These are phyloP conservation scores for Brachystomella parvula DNA, from an alignment of 1,140 invertebrate genomes.

Conservation along the genomic window DNA sequence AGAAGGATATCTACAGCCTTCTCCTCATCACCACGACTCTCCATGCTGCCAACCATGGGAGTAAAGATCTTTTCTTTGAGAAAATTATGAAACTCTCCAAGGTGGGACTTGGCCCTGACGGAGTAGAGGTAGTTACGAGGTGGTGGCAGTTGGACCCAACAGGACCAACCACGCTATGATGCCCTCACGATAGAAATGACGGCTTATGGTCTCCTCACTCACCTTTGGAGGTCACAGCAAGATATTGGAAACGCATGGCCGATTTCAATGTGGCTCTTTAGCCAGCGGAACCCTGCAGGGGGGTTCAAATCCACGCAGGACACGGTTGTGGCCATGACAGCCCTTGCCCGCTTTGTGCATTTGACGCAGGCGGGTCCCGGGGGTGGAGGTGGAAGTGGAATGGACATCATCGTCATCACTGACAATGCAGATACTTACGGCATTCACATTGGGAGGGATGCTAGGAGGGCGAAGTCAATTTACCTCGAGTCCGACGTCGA, in stretches of 20 bases:
- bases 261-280: slow-evolving; percentile 73
- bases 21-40: slow-evolving; percentile 48
- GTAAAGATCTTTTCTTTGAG: slow-evolving; percentile 38
- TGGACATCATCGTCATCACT: not conserved
- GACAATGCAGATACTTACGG: not conserved
- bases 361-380: slow-evolving; percentile 23
- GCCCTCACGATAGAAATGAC: slow-evolving; percentile 74
- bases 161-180: slow-evolving; percentile 40
- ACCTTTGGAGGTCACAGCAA: slow-evolving; percentile 54
- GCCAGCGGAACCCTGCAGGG: slow-evolving; percentile 67
- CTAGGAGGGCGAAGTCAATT: slow-evolving; percentile 39
- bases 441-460: not conserved
- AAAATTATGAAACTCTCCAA: not conserved
- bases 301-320: slow-evolving; percentile 71
- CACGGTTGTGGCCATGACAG: slow-evolving; percentile 47
- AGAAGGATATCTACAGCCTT: slow-evolving; percentile 50
- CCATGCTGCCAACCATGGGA: slow-evolving; percentile 45
- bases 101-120: no score
- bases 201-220: slow-evolving; percentile 65
- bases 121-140: slow-evolving; percentile 29
- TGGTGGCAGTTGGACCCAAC: slow-evolving; percentile 43
- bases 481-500: slow-evolving; percentile 47
- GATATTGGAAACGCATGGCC: slow-evolving; percentile 58
- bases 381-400: not conserved
- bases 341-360: slow-evolving; percentile 61